Evolutionary conservation across 1,140 invertebrate species (phyloP), one percentile per base, ranked within the genome.

Genomic region (Drosophila bocqueti): DNA sequence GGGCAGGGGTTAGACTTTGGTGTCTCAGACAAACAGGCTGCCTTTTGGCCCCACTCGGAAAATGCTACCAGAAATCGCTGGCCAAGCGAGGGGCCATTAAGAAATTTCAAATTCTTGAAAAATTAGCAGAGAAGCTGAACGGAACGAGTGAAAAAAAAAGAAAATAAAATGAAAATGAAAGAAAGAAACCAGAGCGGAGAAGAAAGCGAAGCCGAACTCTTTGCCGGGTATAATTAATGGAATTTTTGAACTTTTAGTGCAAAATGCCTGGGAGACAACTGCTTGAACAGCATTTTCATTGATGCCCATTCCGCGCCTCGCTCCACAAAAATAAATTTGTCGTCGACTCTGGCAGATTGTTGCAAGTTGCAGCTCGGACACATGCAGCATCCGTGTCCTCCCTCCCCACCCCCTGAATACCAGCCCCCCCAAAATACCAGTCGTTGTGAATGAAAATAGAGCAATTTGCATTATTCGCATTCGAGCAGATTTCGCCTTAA

Each of bases 391-490:
- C 47, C 46, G 46, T 49, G 46, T 26, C 11, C 5, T 6, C 31
- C n/a, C 15, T 9, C 4, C 13, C 8, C 34, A 2, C 5, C 18
- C 21, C 3, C 46, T 9, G 7, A 45, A 60, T 31, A 31, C 49
- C 40, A 43, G 15, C 43, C 68, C 26, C 62, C 61, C 10, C 10
- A n/a, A 38, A 62, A 46, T 73, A 42, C 72, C 42, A 76, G 42
- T 38, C 71, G 49, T 76, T 59, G 73, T 76, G 61, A 66, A 76
- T 76, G 72, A 82, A 86, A 86, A 86, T 86, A 86, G 83, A 86
- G 83, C 83, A 86, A 86, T 86, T 86, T 86, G 76, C 83, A 86
- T 86, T 87, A 86, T 86, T 86, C 83, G 76, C 82, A 85, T 86
- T 83, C 84, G 76, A 47, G 61, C 50, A 62, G 78, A 85, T 85